Conservation (phyloP, 2,888 invertebrate species). For the Junonia oenone region DNA sequence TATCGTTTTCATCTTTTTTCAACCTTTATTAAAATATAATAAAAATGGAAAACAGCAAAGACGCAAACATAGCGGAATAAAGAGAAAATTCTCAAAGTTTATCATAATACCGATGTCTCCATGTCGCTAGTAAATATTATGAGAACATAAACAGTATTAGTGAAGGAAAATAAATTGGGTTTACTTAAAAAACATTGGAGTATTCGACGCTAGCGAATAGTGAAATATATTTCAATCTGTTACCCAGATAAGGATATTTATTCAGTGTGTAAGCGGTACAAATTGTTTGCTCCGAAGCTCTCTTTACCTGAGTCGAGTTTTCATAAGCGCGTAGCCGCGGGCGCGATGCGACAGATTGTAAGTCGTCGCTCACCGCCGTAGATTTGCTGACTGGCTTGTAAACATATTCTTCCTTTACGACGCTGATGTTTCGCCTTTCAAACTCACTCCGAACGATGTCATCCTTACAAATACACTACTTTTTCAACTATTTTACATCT, state of each 20-base stretch:
- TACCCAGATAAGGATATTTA: conserved; percentile 65
- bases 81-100: conserved; percentile 11
- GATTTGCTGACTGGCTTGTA: conserved; percentile 68
- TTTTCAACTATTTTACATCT: neutral
- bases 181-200: conserved; percentile 24
- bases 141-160: conserved; percentile 23
- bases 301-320: conserved; percentile 72
- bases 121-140: conserved; percentile 23
- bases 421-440: conserved; percentile 24
- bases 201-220: conserved; percentile 19
- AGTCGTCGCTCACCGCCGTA: conserved; percentile 44
- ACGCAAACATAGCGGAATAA: conserved; percentile 3
- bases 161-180: conserved; percentile 17
- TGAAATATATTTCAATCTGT: conserved; percentile 51
- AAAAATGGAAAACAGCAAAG: conserved; percentile 5
- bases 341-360: conserved; percentile 64
- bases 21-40: neutral
- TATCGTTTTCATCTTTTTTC: too few relatives aligned
- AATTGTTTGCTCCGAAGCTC: conserved; percentile 65
- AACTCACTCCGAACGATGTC: conserved; percentile 18
- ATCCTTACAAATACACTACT: conserved; percentile 6
- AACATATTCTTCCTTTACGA: conserved; percentile 53
- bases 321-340: conserved; percentile 67
- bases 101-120: conserved; percentile 12
- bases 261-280: conserved; percentile 67